Percentiles rank a stretch among this genome's conserved stretches.
These are phyloP conservation scores for Nyctibius grandis DNA, from an alignment of 2,797 vertebrate genomes.

Conservation along the genomic window DNA sequence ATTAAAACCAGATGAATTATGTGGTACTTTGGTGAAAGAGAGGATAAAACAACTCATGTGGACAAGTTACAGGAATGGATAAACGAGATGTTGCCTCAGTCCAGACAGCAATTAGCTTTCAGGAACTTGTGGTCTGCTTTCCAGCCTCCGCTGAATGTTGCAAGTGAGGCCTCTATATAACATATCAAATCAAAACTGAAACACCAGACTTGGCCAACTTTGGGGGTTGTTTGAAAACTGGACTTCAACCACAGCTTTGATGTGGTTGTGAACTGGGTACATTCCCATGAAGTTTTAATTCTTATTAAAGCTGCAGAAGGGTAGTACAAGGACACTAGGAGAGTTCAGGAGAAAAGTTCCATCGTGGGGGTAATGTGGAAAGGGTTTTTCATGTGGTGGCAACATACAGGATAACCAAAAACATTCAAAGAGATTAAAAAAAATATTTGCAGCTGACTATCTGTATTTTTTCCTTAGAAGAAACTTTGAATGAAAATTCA, in stretches of 20 bases:
- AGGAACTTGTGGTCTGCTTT: background rate
- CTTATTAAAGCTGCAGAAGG: background rate
- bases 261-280: background rate
- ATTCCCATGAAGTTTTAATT: background rate
- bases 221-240: background rate
- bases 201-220: background rate
- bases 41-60: background rate
- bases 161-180: background rate
- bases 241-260: background rate
- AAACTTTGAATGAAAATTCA: background rate
- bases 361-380: background rate
- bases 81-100: background rate
- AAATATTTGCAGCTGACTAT: background rate
- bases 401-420: background rate
- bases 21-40: background rate
- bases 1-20: slow-evolving; percentile 10
- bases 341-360: background rate
- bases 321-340: background rate
- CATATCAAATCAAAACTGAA: background rate
- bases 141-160: background rate
- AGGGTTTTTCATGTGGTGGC: background rate
- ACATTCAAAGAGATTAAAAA: background rate
- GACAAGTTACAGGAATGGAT: background rate
- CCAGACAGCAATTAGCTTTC: slow-evolving; percentile 11
- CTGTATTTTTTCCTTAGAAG: background rate